Base-by-base conservation (phyloP, 2,888 invertebrate genomes). In the Imbricaverruca yamaguchii region DNA sequence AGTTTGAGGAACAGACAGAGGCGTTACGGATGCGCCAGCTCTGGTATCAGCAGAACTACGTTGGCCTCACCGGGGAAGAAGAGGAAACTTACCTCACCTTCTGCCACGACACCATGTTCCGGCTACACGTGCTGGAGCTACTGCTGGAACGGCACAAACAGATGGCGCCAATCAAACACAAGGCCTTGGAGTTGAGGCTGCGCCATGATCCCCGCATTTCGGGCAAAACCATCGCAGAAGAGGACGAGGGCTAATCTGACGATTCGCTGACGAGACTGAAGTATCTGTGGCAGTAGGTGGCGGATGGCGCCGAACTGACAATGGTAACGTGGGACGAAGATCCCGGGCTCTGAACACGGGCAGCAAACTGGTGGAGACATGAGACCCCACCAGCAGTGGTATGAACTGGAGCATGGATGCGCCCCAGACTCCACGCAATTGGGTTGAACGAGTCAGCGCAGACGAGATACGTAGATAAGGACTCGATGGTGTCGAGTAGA, bases 131-230 rank as follows among this genome's bases (percentile, higher is more conserved):
- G 0, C 85, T 92, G 61, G 92, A 92, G 83, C 89, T 91, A 18
- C 88, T 91, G 55, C 86, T 93, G 83, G 88, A 89, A 1, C 88
- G 92, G 4, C 91, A 91, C 85, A 88, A 88, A 82, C 90, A 91
- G 80, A 87, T 91, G 23, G 90, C 91, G 0, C 89, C 88, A 81
- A 15, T 78, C 11, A 78, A 57, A 15, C 56, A 57, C 23, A n/a
- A 78, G 25, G 86, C 86, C 9, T 82, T 88, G 82, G 84, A 85
- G n/a, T 83, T 84, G 11, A 87, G 86, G 83, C 82, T 88, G 77
- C 53, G 82, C 7, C 78, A 81, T 18, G 85, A 86, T 80, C 82
- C 82, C 61, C 80, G 85, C 2, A 78, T 78, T 23, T 10, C 56
- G 0, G 78, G 57, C 23, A 12, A 55, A 10, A 15, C 53, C 39